Base-by-base conservation (phyloP, 2,888 invertebrate species). In the Euplexia lucipara region DNA sequence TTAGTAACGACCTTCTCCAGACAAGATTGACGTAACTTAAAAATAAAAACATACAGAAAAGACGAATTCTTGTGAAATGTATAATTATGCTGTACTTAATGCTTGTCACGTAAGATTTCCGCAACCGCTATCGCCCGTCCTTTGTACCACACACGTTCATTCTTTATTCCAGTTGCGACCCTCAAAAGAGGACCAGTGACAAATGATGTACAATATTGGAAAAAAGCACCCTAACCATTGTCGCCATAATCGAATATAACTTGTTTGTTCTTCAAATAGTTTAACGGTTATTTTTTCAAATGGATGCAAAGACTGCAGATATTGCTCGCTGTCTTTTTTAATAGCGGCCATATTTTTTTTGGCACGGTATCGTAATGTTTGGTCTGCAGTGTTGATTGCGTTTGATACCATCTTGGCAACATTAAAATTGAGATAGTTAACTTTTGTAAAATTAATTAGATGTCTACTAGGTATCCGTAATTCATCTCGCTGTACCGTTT, bases 201-300 rank as follows among this genome's bases (percentile, higher is more conserved):
- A 92, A 95, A 95, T 93, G 93, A 94, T 90, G 89, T 86, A 84
- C 88, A 83, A 88, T 91, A 92, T 91, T 92, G 89, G 88, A 90
- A 91, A 92, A 91, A 91, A 88, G 81, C 82, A 80, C 86, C 89
- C 86, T 79, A 70, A 53, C 85, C 75, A 89, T 89, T 89, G 90
- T 89, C 85, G 59, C 86, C 79, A 79, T 83, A 83, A 86, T 84
- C 81, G 84, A 85, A 83, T 81, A 84, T 82, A 75, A 73, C 60
- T 75, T 80, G 83, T 85, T 88, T 86, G 83, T 86, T 84, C 83
- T 77, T 80, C 89, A 86, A n/a, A 88, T 85, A 87, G 85, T 85
- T 81, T 87, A 89, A 90, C 87, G 86, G 87, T 78, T 49, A 51
- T 73, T 84, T 87, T 86, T 83, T 72, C 75, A 53, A 72, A 68